Conservation (phyloP, 2,113 vertebrate species). For the Litocranius walleri region DNA sequence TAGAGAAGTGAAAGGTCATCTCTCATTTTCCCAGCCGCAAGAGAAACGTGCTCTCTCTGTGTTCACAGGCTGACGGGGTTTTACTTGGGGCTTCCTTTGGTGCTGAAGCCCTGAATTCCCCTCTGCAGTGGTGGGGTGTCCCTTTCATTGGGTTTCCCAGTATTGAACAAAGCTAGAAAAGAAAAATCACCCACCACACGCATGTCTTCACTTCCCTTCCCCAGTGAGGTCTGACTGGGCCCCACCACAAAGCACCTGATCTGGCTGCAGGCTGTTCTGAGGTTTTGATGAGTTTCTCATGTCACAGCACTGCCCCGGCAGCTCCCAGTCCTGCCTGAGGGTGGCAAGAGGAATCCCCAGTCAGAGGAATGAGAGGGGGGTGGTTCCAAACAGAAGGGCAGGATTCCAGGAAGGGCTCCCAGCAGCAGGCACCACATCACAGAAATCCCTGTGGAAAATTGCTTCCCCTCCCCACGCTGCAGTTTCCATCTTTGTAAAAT, state of each 20-base stretch:
- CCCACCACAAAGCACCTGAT: neutral
- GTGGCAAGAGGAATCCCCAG: neutral
- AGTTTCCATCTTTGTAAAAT: neutral
- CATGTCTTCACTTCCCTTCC: neutral
- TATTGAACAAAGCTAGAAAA: neutral
- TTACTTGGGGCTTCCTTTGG: neutral
- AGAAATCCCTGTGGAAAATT: neutral
- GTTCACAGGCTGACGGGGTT: neutral
- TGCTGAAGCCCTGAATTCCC: neutral
- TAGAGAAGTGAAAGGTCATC: neutral
- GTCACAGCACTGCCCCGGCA: neutral
- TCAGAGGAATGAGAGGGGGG: rapidly evolving
- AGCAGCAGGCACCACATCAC: neutral
- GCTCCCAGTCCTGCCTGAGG: neutral
- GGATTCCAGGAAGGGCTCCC: neutral
- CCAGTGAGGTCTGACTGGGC: neutral
- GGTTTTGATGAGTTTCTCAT: neutral
- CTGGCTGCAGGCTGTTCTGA: neutral
- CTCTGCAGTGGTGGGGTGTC: neutral
- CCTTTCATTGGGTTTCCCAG: neutral
- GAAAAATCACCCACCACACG: neutral
- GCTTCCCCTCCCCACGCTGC: neutral
- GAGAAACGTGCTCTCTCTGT: neutral
- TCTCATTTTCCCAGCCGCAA: neutral
- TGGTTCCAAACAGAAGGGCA: neutral